Evolutionary conservation across 37 sponge, comb jelly and placozoan genomes (phyloP).

Genomic region (Aphrocallistes beatrix): DNA sequence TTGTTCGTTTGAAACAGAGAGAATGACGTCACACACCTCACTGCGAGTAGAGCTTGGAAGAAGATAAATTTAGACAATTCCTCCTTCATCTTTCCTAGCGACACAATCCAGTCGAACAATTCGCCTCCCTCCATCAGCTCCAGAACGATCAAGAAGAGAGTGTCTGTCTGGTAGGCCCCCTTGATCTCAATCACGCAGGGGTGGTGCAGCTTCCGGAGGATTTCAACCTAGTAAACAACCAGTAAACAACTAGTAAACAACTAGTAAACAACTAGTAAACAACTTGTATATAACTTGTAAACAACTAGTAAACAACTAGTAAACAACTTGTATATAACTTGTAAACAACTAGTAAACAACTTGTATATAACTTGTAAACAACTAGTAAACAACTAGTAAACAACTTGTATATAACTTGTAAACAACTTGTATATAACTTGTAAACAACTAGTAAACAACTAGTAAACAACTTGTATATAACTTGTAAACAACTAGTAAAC

Average conservation of each 20-base stretch:
- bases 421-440: not conserved
- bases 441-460: not conserved
- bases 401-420: not conserved
- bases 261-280: not conserved
- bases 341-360: not conserved
- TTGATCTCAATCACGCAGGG: not conserved
- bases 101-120: slow-evolving; percentile 70
- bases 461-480: not conserved
- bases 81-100: slow-evolving; percentile 47
- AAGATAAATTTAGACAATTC: slow-evolving; percentile 43
- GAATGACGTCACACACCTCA: too few species aligned
- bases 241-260: not conserved
- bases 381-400: not conserved
- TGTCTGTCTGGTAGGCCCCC: not conserved
- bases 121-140: slow-evolving; percentile 66
- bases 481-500: not conserved
- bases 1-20: too few species aligned
- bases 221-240: not conserved
- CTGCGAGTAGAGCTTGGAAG: slow-evolving; percentile 59
- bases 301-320: not conserved
- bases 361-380: not conserved
- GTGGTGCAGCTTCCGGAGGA: not conserved
- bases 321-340: not conserved
- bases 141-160: not conserved
- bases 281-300: not conserved